Evolutionary conservation across 2,888 invertebrate genomes (phyloP).

Genomic region (Heliconius erato): DNA sequence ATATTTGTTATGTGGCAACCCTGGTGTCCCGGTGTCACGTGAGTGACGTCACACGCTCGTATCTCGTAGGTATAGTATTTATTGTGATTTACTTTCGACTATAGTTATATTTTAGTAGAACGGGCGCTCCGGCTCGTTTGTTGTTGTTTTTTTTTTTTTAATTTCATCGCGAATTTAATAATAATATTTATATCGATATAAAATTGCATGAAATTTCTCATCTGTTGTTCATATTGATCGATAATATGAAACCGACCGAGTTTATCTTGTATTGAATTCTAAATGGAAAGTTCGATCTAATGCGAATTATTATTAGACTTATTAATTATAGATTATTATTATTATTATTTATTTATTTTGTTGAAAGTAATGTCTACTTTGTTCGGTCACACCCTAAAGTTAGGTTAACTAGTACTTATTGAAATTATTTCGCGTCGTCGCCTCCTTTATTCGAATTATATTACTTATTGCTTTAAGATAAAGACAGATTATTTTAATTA

Average conservation of each 20-base stretch:
- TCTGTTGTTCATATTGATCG: constrained; percentile 68
- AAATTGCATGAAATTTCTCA: constrained; percentile 56
- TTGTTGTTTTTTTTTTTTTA: constrained; percentile 59
- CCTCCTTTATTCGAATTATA: constrained; percentile 56
- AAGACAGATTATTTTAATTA: constrained; percentile 68
- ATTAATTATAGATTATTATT: constrained; percentile 64
- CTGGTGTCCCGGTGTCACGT: not conserved
- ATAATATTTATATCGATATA: constrained; percentile 41
- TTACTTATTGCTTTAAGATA: constrained; percentile 65
- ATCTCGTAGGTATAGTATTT: constrained; percentile 76
- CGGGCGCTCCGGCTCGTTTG: constrained; percentile 61
- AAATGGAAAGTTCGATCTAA: constrained; percentile 73
- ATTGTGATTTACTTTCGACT: constrained; percentile 79
- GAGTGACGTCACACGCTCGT: not conserved
- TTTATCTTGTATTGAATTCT: constrained; percentile 69
- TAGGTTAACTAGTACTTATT: constrained; percentile 72
- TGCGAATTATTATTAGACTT: constrained; percentile 72
- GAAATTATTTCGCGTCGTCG: constrained; percentile 53
- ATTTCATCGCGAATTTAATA: constrained; percentile 55
- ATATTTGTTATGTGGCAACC: constrained; percentile 22
- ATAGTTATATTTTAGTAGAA: constrained; percentile 45
- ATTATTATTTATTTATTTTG: constrained; percentile 72
- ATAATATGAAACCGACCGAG: constrained; percentile 65
- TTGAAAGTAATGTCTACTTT: constrained; percentile 69
- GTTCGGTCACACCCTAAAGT: constrained; percentile 59